A percentile compares a stretch with the other conserved stretches of the same genome.
These are phyloP conservation scores for Tetramorium simillimum DNA, from an alignment of 1,140 invertebrate species.

Conservation along the genomic window DNA sequence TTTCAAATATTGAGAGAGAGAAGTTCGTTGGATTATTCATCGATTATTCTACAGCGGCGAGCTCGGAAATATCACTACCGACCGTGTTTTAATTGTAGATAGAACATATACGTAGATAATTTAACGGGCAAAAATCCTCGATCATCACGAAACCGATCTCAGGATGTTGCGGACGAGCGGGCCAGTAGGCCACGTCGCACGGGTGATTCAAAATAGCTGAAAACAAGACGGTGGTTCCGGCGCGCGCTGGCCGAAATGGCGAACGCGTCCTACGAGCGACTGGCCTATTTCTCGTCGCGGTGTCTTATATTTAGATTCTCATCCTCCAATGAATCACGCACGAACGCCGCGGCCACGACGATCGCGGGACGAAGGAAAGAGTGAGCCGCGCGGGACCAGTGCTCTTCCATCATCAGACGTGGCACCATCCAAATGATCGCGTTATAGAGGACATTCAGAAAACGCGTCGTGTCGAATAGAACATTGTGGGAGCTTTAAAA, in stretches of 20 bases:
- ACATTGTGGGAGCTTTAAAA: not conserved
- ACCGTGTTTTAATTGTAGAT: not conserved
- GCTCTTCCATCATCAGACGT: not conserved
- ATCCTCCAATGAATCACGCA: conserved; percentile 75
- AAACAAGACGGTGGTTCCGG: conserved; percentile 79
- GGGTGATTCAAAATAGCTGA: conserved; percentile 83
- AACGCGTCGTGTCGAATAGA: not conserved
- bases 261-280: conserved; percentile 78
- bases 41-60: not conserved
- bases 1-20: not conserved
- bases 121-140: not conserved
- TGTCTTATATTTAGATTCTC: conserved; percentile 80
- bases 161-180: conserved; percentile 2
- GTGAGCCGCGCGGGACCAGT: not conserved
- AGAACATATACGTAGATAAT: not conserved
- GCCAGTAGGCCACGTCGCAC: conserved; percentile 73
- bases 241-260: conserved; percentile 55
- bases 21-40: not conserved
- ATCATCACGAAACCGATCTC: not conserved
- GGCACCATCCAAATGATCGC: not conserved
- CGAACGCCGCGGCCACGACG: conserved; percentile 16
- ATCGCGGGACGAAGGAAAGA: conserved; percentile 42
- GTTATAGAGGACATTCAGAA: not conserved
- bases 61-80: not conserved
- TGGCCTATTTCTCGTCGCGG: conserved; percentile 83